Evolutionary conservation across 2,888 invertebrate genomes (phyloP).

Genomic region (Adelognathus sp.): DNA sequence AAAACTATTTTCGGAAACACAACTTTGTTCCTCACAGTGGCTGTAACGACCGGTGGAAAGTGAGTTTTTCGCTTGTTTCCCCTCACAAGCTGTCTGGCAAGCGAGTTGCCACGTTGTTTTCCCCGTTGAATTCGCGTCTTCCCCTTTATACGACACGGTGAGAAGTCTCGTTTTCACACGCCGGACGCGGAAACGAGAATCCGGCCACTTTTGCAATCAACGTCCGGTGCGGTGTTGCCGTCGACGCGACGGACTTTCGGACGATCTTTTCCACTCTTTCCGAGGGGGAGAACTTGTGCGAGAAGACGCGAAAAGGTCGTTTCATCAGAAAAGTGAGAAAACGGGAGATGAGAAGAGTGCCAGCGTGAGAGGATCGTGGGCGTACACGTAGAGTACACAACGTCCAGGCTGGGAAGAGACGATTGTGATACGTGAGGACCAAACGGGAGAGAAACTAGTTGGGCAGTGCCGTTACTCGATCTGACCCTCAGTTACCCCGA

Average conservation of each 20-base stretch:
- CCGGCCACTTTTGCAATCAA: slow-evolving; percentile 54
- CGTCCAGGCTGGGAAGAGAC: neutral
- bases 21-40: neutral
- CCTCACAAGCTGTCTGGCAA: neutral
- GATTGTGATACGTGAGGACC: neutral
- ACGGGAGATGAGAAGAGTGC: slow-evolving; percentile 3
- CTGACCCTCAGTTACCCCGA: neutral
- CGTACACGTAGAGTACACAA: neutral
- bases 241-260: slow-evolving; percentile 13
- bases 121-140: neutral
- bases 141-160: neutral
- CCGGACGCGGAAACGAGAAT: slow-evolving; percentile 7
- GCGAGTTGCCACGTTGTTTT: slow-evolving; percentile 30
- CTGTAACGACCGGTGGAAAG: neutral
- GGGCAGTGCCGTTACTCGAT: neutral
- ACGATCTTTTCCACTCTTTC: too few relatives aligned
- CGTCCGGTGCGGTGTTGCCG: slow-evolving; percentile 31
- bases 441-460: slow-evolving; percentile 21
- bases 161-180: slow-evolving; percentile 18
- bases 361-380: neutral
- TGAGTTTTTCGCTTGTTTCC: neutral
- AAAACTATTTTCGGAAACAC: neutral
- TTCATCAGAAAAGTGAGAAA: slow-evolving; percentile 46
- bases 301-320: slow-evolving; percentile 43
- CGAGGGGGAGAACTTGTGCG: slow-evolving; percentile 41